phyloP scores from a whole-genome alignment of 1,140 invertebrate genomes.

The Chironomus tepperi region DNA sequence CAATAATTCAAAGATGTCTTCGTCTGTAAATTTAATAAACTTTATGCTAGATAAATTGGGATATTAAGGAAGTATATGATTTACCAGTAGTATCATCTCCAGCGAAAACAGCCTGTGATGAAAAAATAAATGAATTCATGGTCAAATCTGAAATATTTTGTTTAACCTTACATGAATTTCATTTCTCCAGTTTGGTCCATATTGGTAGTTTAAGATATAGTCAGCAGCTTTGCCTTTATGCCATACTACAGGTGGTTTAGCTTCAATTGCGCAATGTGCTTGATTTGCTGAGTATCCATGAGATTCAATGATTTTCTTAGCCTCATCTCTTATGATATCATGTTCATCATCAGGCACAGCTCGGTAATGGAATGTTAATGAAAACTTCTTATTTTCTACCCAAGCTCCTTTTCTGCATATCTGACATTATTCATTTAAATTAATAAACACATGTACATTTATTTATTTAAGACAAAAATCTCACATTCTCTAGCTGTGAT shows the following conservation, averaged over 20 bases:
- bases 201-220: constrained; percentile 79
- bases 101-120: constrained; percentile 65
- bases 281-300: constrained; percentile 64
- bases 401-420: constrained; percentile 76
- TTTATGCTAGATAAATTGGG: constrained; percentile 41
- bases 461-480: background rate
- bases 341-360: constrained; percentile 61
- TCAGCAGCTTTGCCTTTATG: constrained; percentile 76
- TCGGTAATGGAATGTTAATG: constrained; percentile 82
- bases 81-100: constrained; percentile 87
- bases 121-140: background rate
- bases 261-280: constrained; percentile 78
- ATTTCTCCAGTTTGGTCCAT: constrained; percentile 79
- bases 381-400: constrained; percentile 82
- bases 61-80: constrained; percentile 55
- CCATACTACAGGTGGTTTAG: constrained; percentile 81
- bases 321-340: constrained; percentile 50
- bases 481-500: constrained; percentile 63
- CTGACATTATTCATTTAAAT: constrained; percentile 34
- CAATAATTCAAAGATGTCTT: constrained; percentile 47
- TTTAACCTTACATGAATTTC: constrained; percentile 45
- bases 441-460: background rate
- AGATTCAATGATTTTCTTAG: constrained; percentile 58
- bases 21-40: constrained; percentile 44
- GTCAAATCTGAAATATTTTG: background rate